Conservation (phyloP, 2,888 invertebrate species). For the Dryadula phaetusa region DNA sequence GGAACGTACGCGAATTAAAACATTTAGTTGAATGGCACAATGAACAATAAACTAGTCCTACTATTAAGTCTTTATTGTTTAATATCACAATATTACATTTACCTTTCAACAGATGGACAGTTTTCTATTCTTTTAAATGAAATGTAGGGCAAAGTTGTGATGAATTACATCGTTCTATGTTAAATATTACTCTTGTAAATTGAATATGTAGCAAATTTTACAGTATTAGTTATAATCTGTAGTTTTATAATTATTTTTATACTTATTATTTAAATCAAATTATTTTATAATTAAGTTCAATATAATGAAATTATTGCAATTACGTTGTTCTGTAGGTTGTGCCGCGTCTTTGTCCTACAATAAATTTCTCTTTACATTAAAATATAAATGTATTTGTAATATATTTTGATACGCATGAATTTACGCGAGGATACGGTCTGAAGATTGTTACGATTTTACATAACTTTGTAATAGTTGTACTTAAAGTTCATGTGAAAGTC, state of each 20-base stretch:
- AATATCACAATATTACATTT: slow-evolving; percentile 38
- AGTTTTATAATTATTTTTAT: background rate
- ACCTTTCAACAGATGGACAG: slow-evolving; percentile 21
- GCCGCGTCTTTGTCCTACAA: slow-evolving; percentile 14
- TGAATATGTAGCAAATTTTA: background rate
- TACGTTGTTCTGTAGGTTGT: background rate
- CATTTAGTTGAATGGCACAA: slow-evolving; percentile 25
- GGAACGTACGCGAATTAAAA: slow-evolving; percentile 16
- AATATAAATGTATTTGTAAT: slow-evolving; percentile 70
- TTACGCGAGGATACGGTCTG: slow-evolving; percentile 66
- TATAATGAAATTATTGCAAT: background rate
- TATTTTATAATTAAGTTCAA: background rate
- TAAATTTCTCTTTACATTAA: slow-evolving; percentile 50
- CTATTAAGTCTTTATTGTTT: slow-evolving; percentile 51
- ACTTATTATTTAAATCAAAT: background rate
- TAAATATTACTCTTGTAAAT: background rate
- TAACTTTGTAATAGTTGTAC: slow-evolving; percentile 66
- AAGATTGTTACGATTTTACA: slow-evolving; percentile 46
- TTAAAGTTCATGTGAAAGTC: slow-evolving; percentile 60
- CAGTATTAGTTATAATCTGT: background rate
- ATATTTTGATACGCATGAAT: slow-evolving; percentile 81
- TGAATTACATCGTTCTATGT: background rate
- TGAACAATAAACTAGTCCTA: slow-evolving; percentile 63
- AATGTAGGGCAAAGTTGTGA: slow-evolving; percentile 14
- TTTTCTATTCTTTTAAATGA: slow-evolving; percentile 15